phyloP scores from a whole-genome alignment of 2,113 vertebrate species.

The Nycticebus coucang region DNA sequence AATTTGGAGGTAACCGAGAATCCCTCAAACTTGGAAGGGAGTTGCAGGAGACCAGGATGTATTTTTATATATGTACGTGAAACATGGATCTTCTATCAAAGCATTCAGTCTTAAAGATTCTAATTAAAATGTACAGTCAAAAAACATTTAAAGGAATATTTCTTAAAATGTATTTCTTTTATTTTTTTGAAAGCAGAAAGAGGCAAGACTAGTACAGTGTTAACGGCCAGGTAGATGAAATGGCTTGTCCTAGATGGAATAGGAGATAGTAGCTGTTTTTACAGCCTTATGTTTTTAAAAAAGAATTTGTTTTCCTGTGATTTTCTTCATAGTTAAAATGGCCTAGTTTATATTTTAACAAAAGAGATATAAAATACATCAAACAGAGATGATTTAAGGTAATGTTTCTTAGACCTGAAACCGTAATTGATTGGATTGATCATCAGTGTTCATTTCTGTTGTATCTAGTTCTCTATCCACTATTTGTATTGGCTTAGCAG shows the following conservation, averaged over 20 bases:
- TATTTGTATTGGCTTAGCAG: conserved; percentile 88
- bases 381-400: conserved; percentile 70
- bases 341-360: conserved; percentile 73
- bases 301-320: conserved; percentile 72
- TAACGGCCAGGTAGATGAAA: conserved; percentile 59
- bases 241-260: conserved; percentile 51
- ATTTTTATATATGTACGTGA: conserved; percentile 34
- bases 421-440: conserved; percentile 82
- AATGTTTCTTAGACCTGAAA: conserved; percentile 80
- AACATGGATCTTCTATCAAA: conserved; percentile 40
- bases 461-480: conserved; percentile 83
- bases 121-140: conserved; percentile 53
- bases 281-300: conserved; percentile 64
- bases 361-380: conserved; percentile 76
- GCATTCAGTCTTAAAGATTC: background rate
- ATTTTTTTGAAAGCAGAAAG: conserved; percentile 50
- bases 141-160: conserved; percentile 53
- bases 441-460: conserved; percentile 86
- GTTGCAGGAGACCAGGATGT: background rate
- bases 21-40: background rate
- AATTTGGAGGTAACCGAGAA: conserved; percentile 44
- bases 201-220: conserved; percentile 54
- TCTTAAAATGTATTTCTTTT: conserved; percentile 52
- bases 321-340: conserved; percentile 70
- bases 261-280: conserved; percentile 56